Conservation (phyloP, 2,113 vertebrate species). For the Anolis carolinensis region DNA sequence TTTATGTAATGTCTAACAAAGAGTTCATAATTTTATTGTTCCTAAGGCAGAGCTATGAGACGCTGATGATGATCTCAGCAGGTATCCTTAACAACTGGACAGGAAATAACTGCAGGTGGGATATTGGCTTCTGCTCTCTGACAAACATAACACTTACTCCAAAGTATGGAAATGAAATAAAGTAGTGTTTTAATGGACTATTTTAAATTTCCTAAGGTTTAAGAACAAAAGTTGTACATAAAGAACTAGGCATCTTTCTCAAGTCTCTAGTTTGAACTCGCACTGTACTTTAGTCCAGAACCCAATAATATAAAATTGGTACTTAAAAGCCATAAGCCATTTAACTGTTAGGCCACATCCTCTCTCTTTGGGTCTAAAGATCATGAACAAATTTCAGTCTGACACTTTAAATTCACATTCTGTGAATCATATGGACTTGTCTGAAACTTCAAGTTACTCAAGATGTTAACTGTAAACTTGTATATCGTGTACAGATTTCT, state of each 20-base stretch:
- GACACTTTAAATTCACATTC: neutral
- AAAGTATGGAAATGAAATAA: slow-evolving; percentile 10
- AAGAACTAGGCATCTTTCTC: neutral
- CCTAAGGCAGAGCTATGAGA: slow-evolving; percentile 35
- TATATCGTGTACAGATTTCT: too few relatives aligned
- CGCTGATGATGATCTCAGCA: neutral
- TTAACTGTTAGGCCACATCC: neutral
- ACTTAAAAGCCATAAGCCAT: neutral
- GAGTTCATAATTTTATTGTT: slow-evolving; percentile 19
- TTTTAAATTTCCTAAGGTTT: neutral
- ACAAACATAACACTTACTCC: slow-evolving; percentile 36
- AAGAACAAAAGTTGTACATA: neutral
- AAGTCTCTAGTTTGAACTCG: neutral
- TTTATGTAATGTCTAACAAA: slow-evolving; percentile 55
- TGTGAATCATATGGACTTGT: neutral
- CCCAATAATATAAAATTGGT: neutral
- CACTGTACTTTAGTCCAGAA: neutral
- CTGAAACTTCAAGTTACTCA: neutral
- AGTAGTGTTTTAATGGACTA: neutral
- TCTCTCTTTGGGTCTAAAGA: neutral
- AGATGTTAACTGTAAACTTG: too few relatives aligned
- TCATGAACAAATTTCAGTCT: neutral
- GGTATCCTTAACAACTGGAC: slow-evolving; percentile 48
- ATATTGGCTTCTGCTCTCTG: slow-evolving; percentile 35
- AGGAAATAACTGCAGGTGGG: slow-evolving; percentile 42